Conservation (phyloP, 1,140 invertebrate genomes). For the Bombyx mandarina region DNA sequence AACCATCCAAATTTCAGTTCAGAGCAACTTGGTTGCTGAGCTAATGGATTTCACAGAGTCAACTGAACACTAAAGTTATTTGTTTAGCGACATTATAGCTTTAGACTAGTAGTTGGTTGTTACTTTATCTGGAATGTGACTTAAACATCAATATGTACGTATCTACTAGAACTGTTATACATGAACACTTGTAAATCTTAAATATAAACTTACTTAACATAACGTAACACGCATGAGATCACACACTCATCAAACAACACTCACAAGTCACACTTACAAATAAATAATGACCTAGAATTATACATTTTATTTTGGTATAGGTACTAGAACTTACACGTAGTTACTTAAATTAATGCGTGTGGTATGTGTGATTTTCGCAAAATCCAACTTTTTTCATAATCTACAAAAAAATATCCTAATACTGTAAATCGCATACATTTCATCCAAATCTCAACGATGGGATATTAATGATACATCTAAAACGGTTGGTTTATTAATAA, state of each 20-base stretch:
- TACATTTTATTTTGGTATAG: slow-evolving; percentile 64
- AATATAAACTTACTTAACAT: slow-evolving; percentile 21
- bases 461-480: slow-evolving; percentile 51
- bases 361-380: slow-evolving; percentile 18
- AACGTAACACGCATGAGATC: slow-evolving; percentile 56
- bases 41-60: slow-evolving; percentile 25
- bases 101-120: slow-evolving; percentile 55
- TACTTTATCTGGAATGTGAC: slow-evolving; percentile 53
- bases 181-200: slow-evolving; percentile 50
- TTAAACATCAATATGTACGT: slow-evolving; percentile 45
- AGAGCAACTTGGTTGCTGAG: slow-evolving; percentile 49
- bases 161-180: slow-evolving; percentile 38
- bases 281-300: slow-evolving; percentile 65
- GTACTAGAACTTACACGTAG: slow-evolving; percentile 51
- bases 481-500: slow-evolving; percentile 50
- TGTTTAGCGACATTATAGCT: slow-evolving; percentile 32
- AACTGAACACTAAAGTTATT: slow-evolving; percentile 17
- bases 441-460: slow-evolving; percentile 62
- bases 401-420: slow-evolving; percentile 25
- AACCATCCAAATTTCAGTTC: slow-evolving; percentile 15
- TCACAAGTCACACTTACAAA: slow-evolving; percentile 52
- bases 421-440: slow-evolving; percentile 42
- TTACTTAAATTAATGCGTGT: slow-evolving; percentile 12
- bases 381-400: slow-evolving; percentile 12
- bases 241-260: slow-evolving; percentile 49